Base-by-base conservation (phyloP, 1,140 invertebrate species). In the Drosophila asahinai region DNA sequence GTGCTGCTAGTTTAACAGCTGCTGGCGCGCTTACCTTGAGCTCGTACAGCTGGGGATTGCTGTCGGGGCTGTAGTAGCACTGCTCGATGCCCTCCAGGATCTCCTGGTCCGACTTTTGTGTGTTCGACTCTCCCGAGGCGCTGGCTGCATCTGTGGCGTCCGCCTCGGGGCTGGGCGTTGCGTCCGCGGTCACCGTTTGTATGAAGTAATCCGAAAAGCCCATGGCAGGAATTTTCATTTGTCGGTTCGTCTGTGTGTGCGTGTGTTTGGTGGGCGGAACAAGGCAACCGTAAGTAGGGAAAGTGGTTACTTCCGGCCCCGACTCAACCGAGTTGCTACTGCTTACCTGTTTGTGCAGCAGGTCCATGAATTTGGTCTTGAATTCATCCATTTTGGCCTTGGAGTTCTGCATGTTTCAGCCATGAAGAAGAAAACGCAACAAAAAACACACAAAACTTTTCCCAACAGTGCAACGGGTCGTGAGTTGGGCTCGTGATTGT, bases 41-140 rank as follows among this genome's bases (percentile, higher is more conserved):
- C 92, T 96, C 96, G 91, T 96, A 95, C 66, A 95, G 92, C 83
- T 95, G 95, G 2, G 95, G 94, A 93, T 97, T 96, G 92, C 95
- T 83, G 58, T 92, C 84, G 15, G 81, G 40, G 49, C 95, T 93
- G 82, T 96, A 97, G 93, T 96, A 97, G 79, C 95, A 94, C 30
- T 94, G 91, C 83, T 97, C 95, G 51, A 97, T 96, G 15, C 95
- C 95, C 66, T 96, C 95, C 22, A 97, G 93, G 49, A 97, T 95
- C 86, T 97, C 95, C 87, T 96, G 95, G 91, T 97, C 96, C n/a
- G 95, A 94, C 91, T 95, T 92, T 77, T 94, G 94, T 70, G 63
- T 63, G 52, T 54, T 80, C 6, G 38, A 14, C 51, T 70, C 36
- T 30, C 67, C 42, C n/a, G 55, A 14, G 11, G 43, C n/a, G 19